Base-by-base conservation (phyloP, 2,797 vertebrate genomes). In the Hippocampus kuda region DNA sequence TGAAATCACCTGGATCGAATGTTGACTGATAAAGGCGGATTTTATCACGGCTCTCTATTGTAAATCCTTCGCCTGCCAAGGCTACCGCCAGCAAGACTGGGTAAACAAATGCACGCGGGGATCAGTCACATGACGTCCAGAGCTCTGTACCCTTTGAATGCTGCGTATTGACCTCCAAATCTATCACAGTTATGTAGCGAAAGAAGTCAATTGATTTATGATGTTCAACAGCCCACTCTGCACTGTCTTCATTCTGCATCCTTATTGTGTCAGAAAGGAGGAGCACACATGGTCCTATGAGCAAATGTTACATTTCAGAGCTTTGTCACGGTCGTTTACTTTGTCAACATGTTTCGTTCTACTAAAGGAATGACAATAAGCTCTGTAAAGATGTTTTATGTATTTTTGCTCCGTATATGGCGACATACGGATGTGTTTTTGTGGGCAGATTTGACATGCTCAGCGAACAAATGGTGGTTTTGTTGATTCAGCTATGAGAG, bases 301-400 rank as follows among this genome's bases (percentile, higher is more conserved):
- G 80, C 70, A 75, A 79, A 70, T 70, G 34, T 66, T 71, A 44
- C 72, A 44, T 42, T 72, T 68, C 67, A 75, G 68, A 78, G 78
- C 77, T 87, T 84, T 76, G 75, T 87, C 81, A 85, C 73, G 64
- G 75, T 85, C 59, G 68, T 72, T 80, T 75, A 62, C 13, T 65
- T 53, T 70, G 73, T 71, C 74, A 80, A 20, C 34, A 69, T 70
- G 65, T 72, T 67, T 73, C 27, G 27, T 15, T 68, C 59, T 57
- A 42, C 2, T 30, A 20, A 66, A 38, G 34, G 73, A 71, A 77
- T 80, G 69, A 70, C 42, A 78, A 76, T 74, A 18, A 70, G 71
- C 49, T 66, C 70, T 76, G 22, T 72, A 30, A 60, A 65, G 57
- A 68, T 75, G 16, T 38, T 44, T 54, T 60, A 60, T 30, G 57